Evolutionary conservation across 2,888 invertebrate genomes (phyloP), one percentile per base, ranked within the genome.

Genomic region (Folsomia manolachei): DNA sequence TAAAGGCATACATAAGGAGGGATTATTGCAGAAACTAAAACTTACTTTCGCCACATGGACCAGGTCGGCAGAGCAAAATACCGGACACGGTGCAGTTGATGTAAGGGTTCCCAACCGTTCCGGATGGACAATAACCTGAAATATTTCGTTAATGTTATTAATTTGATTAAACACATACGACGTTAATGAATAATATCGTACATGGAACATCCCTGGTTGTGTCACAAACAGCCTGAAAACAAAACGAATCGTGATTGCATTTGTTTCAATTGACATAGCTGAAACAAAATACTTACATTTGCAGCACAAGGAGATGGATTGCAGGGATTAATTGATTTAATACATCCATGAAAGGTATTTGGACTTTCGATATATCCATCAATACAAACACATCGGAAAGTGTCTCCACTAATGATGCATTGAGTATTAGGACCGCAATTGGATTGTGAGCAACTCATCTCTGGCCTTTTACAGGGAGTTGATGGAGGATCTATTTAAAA

Each of bases 371-470:
- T 87, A 83, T 89, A 93, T 21, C 93, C 93, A 63, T 90, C 87
- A 72, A 92, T 84, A 82, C 94, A 95, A 24, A 93, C 93, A 82
- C 95, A 95, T 85, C 93, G 93, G 0, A 94, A 90, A 82, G 92
- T 91, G 69, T 93, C 93, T 80, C 92, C 93, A 68, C 93, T 84
- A 66, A 91, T 86, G 0, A 90, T 87, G 82, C 95, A 94, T 83
- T 92, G 92, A 1, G 94, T 94, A 81, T 94, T 94, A 9, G 92
- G 92, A 18, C 94, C 94, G 83, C 94, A 95, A 0, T 93, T 92
- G 18, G 93, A 92, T 27, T 92, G 90, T 81, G 91, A 90, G 82
- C 94, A 94, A 2, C 93, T 93, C 82, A 91, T 90, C 73, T 87
- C 87, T 23, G 92, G 92, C 74, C 92, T 83, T 78, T 87, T 86